Conservation (phyloP, 2,113 vertebrate species). For the Scomber japonicus region DNA sequence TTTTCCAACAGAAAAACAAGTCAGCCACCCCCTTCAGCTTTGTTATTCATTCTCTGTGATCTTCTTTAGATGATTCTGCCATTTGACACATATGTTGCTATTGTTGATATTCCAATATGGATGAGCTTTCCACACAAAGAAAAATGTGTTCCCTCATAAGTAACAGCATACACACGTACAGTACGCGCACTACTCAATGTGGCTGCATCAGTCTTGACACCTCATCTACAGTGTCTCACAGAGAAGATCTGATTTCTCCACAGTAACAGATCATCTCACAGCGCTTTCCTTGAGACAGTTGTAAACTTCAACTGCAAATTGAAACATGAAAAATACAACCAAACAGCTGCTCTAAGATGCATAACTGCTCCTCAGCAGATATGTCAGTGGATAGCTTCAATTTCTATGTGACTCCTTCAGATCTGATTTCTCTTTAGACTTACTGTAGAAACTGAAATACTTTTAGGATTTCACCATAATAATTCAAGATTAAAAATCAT, state of each 20-base stretch:
- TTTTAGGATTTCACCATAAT: background rate
- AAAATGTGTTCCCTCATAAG: constrained; percentile 28
- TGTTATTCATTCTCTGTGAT: constrained; percentile 32
- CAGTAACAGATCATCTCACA: constrained; percentile 76
- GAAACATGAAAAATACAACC: constrained; percentile 81
- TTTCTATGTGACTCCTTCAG: constrained; percentile 36
- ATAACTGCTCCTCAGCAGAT: constrained; percentile 62
- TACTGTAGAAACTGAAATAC: background rate
- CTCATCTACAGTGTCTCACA: constrained; percentile 65
- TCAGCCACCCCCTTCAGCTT: constrained; percentile 19
- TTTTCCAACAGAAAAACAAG: constrained; percentile 42
- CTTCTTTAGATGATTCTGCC: constrained; percentile 48
- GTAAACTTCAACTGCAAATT: constrained; percentile 76
- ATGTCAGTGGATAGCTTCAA: constrained; percentile 58
- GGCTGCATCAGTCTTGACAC: constrained; percentile 71
- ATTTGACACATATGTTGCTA: constrained; percentile 65
- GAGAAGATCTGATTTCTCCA: constrained; percentile 73
- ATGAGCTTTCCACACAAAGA: constrained; percentile 26
- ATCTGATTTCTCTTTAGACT: constrained; percentile 12
- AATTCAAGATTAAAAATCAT: background rate
- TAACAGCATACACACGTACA: constrained; percentile 17
- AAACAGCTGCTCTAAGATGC: constrained; percentile 53
- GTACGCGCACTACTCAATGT: constrained; percentile 28
- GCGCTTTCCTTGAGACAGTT: constrained; percentile 67
- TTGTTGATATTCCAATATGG: constrained; percentile 52